Conservation (phyloP, 2,888 invertebrate species). For the Nebria salina region DNA sequence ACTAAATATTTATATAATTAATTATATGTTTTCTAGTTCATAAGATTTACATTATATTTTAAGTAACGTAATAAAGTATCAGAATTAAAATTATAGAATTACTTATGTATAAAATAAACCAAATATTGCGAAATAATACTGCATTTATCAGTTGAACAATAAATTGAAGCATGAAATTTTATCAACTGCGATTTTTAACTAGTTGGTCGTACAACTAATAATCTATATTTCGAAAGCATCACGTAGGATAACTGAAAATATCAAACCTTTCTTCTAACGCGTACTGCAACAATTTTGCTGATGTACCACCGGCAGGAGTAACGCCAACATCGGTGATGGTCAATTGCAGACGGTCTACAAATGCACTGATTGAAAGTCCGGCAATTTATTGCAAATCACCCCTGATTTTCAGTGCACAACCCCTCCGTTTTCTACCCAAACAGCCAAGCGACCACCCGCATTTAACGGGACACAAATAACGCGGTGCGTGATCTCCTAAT, state of each 20-base stretch:
- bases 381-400: conserved; percentile 42
- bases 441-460: conserved; percentile 23
- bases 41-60: too few species aligned
- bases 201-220: neutral
- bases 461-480: conserved; percentile 14
- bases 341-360: conserved; percentile 23
- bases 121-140: too few species aligned
- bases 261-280: neutral
- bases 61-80: too few species aligned
- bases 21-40: too few species aligned
- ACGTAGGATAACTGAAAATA: neutral
- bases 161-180: too few species aligned
- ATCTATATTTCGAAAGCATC: neutral
- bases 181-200: too few species aligned
- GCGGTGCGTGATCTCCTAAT: conserved; percentile 26
- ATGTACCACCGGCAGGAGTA: conserved; percentile 5
- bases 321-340: conserved; percentile 17
- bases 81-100: too few species aligned
- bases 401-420: conserved; percentile 22
- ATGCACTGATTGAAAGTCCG: conserved; percentile 42
- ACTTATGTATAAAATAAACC: too few species aligned
- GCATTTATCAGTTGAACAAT: too few species aligned
- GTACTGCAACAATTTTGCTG: conserved; percentile 21
- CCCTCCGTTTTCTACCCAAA: conserved; percentile 21
- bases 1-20: too few species aligned